phyloP scores from a whole-genome alignment of 2,113 vertebrate species.

The Stegastes partitus region DNA sequence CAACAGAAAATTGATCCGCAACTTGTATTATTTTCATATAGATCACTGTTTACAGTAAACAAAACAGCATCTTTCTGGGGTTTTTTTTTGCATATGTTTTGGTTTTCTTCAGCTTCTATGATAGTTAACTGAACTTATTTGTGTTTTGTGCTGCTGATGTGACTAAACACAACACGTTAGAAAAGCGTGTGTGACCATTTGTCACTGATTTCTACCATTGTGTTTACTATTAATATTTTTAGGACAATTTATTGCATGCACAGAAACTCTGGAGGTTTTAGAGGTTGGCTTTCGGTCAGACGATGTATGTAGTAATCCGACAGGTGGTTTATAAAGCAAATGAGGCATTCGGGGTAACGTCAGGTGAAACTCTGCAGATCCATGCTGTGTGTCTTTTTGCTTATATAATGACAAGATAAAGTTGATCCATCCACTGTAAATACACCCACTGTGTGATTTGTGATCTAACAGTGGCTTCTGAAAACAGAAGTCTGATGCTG shows the following conservation, averaged over 20 bases:
- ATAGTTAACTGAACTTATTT: neutral
- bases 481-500: conserved; percentile 7
- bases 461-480: neutral
- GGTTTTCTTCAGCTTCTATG: neutral
- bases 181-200: too few relatives aligned
- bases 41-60: neutral
- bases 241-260: too few relatives aligned
- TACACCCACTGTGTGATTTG: neutral
- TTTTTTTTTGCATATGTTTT: neutral
- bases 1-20: neutral
- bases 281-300: too few relatives aligned
- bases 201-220: too few relatives aligned
- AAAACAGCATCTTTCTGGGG: neutral
- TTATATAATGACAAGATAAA: too few relatives aligned
- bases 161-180: neutral
- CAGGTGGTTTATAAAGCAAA: too few relatives aligned
- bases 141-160: neutral
- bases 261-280: too few relatives aligned
- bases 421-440: neutral
- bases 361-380: too few relatives aligned
- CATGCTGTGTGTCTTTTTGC: too few relatives aligned
- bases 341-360: too few relatives aligned
- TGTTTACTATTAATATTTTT: too few relatives aligned
- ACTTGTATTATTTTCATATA: neutral
- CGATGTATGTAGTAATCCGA: too few relatives aligned